These are phyloP conservation scores for Ramazzottius varieornatus DNA, from an alignment of 2,888 invertebrate genomes.

Conservation along the genomic window DNA sequence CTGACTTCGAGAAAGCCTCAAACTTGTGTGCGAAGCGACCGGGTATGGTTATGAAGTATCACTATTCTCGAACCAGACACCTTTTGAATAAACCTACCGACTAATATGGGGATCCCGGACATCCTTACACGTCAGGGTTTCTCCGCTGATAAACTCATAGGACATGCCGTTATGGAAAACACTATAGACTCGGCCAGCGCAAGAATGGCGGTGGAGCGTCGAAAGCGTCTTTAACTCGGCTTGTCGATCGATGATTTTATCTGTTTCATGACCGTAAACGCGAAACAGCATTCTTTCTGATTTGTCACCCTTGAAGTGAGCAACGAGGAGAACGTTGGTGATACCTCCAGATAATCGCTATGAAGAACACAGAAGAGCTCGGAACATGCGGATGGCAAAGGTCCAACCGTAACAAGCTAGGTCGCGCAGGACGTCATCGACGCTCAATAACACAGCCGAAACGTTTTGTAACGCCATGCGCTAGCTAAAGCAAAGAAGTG, in stretches of 20 bases:
- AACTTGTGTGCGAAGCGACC: no score
- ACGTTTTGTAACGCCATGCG: no score
- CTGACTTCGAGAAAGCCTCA: no score
- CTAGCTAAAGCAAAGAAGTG: no score
- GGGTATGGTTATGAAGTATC: no score
- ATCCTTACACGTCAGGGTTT: conserved; percentile 4
- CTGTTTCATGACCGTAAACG: conserved; percentile 17
- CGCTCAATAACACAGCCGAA: no score
- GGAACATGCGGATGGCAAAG: neutral
- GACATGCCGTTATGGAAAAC: conserved; percentile 9
- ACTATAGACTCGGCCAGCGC: neutral
- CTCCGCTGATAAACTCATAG: conserved; percentile 9
- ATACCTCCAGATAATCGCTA: neutral
- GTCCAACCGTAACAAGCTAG: neutral
- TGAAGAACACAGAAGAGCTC: neutral
- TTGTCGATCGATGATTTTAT: conserved; percentile 16
- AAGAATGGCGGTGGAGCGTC: neutral
- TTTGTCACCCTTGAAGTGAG: neutral
- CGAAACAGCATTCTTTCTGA: conserved; percentile 15
- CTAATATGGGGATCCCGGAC: conserved; percentile 7
- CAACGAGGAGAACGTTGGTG: neutral
- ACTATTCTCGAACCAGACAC: no score
- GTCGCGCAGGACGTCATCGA: no score
- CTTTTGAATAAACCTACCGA: no score
- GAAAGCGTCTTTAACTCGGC: conserved; percentile 3